Percentiles rank a stretch among this genome's conserved stretches.
Evolutionary conservation across 1,140 invertebrate genomes (phyloP).

Genomic region (Phenacoccus solenopsis): DNA sequence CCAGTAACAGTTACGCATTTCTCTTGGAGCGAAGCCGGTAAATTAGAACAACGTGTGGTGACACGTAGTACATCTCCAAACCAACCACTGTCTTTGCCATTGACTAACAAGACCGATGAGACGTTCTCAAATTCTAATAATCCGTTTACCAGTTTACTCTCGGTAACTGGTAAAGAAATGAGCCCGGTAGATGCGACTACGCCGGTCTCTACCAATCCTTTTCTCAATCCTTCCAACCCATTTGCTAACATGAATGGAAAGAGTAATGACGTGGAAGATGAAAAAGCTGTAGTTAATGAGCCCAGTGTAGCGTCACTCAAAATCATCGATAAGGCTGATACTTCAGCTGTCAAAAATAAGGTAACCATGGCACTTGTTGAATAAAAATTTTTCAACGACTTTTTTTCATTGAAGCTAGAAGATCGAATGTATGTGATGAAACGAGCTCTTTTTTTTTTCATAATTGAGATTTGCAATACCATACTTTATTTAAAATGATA

Average conservation of each 20-base stretch:
- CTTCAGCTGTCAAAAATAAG: not conserved
- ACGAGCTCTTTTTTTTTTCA: too few species aligned
- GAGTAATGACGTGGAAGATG: slow-evolving; percentile 10
- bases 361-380: not conserved
- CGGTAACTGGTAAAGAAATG: slow-evolving; percentile 23
- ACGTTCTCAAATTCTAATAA: slow-evolving; percentile 23
- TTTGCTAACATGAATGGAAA: slow-evolving; percentile 36
- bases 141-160: slow-evolving; percentile 24
- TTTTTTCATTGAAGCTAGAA: too few species aligned
- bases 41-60: slow-evolving; percentile 35
- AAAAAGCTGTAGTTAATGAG: slow-evolving; percentile 24
- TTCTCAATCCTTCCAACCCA: slow-evolving; percentile 35
- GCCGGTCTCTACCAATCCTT: slow-evolving; percentile 37
- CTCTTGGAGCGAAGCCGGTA: slow-evolving; percentile 37
- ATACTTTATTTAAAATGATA: too few species aligned
- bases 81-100: slow-evolving; percentile 24
- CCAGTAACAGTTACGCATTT: slow-evolving; percentile 44
- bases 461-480: too few species aligned
- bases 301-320: slow-evolving; percentile 22
- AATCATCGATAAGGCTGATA: not conserved
- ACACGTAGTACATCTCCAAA: slow-evolving; percentile 28
- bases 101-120: slow-evolving; percentile 23
- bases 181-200: slow-evolving; percentile 19
- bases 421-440: too few species aligned
- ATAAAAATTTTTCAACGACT: too few species aligned